Conservation (phyloP, 2,888 invertebrate species). For the Hypsopygia costalis region DNA sequence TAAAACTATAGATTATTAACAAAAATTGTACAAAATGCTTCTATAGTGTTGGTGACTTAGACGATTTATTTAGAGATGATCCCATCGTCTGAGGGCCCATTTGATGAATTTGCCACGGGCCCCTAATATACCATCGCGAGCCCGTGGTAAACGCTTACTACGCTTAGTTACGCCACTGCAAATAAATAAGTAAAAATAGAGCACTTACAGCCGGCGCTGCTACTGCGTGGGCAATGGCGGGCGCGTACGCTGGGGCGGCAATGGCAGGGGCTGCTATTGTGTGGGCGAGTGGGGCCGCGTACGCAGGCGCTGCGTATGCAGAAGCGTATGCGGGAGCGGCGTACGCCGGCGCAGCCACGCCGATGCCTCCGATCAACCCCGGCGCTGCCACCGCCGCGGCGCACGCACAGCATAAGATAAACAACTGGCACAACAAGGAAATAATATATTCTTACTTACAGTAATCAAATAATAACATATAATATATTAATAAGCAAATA, state of each 20-base stretch:
- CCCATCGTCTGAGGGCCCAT: no score
- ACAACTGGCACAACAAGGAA: slow-evolving; percentile 47
- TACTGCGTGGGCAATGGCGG: slow-evolving; percentile 21
- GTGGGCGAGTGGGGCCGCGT: slow-evolving; percentile 21
- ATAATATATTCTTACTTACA: no score
- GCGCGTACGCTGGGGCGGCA: slow-evolving; percentile 18
- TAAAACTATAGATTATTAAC: no score
- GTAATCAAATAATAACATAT: no score
- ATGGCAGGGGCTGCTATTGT: slow-evolving; percentile 23
- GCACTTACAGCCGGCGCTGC: slow-evolving; percentile 36
- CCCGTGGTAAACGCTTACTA: no score
- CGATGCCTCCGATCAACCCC: slow-evolving; percentile 40
- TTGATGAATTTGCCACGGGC: no score
- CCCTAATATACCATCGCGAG: no score
- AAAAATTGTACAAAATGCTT: no score
- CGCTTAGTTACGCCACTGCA: no score
- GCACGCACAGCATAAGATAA: slow-evolving; percentile 62
- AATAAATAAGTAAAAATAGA: slow-evolving; percentile 3
- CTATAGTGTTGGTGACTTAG: no score
- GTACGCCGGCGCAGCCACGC: slow-evolving; percentile 22
- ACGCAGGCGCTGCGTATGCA: slow-evolving; percentile 22
- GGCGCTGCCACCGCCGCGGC: slow-evolving; percentile 54
- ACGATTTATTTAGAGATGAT: no score
- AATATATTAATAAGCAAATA: no score
- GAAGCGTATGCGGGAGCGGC: slow-evolving; percentile 20